Evolutionary conservation across 1,140 invertebrate genomes (phyloP), one percentile per base, ranked within the genome.

Genomic region (Dreissena polymorpha): DNA sequence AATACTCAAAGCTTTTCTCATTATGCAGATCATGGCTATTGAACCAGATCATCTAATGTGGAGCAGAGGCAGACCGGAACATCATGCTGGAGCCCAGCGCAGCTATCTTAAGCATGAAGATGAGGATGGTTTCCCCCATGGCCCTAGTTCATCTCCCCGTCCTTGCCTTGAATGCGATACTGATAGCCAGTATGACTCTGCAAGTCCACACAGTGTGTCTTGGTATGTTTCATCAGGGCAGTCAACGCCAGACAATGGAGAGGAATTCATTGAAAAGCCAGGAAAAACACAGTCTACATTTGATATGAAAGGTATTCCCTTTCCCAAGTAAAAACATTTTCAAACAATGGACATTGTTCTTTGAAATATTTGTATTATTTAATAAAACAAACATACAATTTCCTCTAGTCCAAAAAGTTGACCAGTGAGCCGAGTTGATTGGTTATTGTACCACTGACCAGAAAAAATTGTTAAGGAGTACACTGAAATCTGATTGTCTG

Each of bases 11-110:
- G 18, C 23, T 63, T 18, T 23, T n/a, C 18, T n/a, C 18, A 5
- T 10, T n/a, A n/a, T 63, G 60, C 18, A 93, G 92, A 90, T 93
- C 21, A 93, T 93, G 92, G 88, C 83, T n/a, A 92, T 93, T 63
- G 88, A 92, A 23, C 87, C 89, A 6, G 83, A 87, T 21, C 87
- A 92, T 85, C 70, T 64, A 10, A 73, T 88, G 12, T 93, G 93
- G 93, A 91, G 89, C 55, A 84, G 93, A 27, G 89, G 87, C 67
- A 82, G 93, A 55, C 89, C 87, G 10, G 70, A 87, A 13, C 88
- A 92, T 73, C 93, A 93, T 89, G 90, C 87, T 64, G 93, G 93
- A 21, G 93, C 93, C 13, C 73, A 89, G 6, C 86, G 93, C 64
- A 85, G 78, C 57, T 93, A 92, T 69, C 86, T 89, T 84, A 90